Conservation (phyloP, 2,888 invertebrate species). For the Apamea epomidion region DNA sequence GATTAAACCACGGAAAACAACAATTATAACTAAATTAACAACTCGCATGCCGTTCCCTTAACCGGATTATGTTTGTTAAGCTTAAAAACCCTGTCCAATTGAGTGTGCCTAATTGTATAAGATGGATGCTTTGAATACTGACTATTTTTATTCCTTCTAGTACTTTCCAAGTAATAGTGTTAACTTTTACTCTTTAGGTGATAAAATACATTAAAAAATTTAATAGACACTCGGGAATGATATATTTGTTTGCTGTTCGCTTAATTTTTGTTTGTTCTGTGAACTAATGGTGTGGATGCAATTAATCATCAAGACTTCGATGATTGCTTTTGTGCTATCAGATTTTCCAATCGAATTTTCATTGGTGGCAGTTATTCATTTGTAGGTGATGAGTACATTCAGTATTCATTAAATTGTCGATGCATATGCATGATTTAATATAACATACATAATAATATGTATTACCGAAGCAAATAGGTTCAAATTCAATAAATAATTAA, state of each 20-base stretch:
- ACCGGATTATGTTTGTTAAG: slow-evolving; percentile 45
- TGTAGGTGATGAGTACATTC: too few species aligned
- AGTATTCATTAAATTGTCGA: too few species aligned
- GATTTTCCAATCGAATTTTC: neutral
- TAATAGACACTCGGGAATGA: slow-evolving; percentile 12
- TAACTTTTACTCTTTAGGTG: slow-evolving; percentile 57
- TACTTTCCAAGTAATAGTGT: slow-evolving; percentile 63
- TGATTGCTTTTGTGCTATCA: slow-evolving; percentile 31
- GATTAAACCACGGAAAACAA: slow-evolving; percentile 33
- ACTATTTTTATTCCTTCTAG: slow-evolving; percentile 53
- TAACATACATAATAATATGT: too few species aligned
- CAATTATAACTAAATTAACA: slow-evolving; percentile 54
- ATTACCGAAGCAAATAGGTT: too few species aligned
- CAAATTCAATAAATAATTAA: too few species aligned
- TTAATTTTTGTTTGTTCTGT: slow-evolving; percentile 27
- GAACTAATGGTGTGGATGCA: slow-evolving; percentile 22
- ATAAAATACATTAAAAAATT: slow-evolving; percentile 50
- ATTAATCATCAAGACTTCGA: slow-evolving; percentile 18
- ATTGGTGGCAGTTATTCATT: neutral
- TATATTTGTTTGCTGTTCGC: slow-evolving; percentile 8
- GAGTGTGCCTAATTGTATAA: slow-evolving; percentile 48
- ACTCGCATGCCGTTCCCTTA: slow-evolving; percentile 45
- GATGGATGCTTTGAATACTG: slow-evolving; percentile 44
- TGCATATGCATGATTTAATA: too few species aligned
- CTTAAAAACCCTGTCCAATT: slow-evolving; percentile 56